Conservation (phyloP, 2,888 invertebrate species). For the Agonum fuliginosum region DNA sequence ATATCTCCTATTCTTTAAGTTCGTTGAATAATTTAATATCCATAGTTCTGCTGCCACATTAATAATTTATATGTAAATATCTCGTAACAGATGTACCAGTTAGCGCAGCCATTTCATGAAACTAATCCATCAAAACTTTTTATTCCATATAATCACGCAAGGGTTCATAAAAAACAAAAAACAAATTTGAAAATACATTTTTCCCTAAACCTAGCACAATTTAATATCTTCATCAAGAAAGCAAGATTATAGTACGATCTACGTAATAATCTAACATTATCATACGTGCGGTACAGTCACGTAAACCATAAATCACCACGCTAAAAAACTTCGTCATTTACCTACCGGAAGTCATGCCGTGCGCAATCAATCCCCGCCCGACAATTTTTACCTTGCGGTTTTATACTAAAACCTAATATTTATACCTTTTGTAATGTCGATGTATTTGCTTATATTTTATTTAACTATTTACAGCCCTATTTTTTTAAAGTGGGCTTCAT, state of each 20-base stretch:
- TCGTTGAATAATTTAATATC: not conserved
- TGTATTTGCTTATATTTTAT: no score
- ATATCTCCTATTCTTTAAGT: not conserved
- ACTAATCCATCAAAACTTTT: slow-evolving; percentile 38
- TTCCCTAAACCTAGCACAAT: slow-evolving; percentile 25
- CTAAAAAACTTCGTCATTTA: slow-evolving; percentile 18
- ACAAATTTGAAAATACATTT: slow-evolving; percentile 34
- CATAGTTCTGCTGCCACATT: not conserved
- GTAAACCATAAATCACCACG: slow-evolving; percentile 51
- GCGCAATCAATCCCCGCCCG: no score
- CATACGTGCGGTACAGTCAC: slow-evolving; percentile 45
- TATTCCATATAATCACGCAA: slow-evolving; percentile 14
- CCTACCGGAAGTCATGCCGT: slow-evolving; percentile 8
- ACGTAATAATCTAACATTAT: slow-evolving; percentile 40
- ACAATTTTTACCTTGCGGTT: no score
- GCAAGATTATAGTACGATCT: slow-evolving; percentile 16
- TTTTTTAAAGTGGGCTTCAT: no score
- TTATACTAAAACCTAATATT: no score
- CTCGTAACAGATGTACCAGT: slow-evolving; percentile 41
- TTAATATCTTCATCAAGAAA: slow-evolving; percentile 34
- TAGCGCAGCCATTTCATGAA: slow-evolving; percentile 20
- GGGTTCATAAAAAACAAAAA: slow-evolving; percentile 18
- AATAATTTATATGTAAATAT: slow-evolving; percentile 17
- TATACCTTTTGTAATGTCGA: no score
- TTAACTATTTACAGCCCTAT: no score